These are phyloP conservation scores for Acestrorhynchus altus DNA, from an alignment of 2,797 vertebrate genomes.

Conservation along the genomic window DNA sequence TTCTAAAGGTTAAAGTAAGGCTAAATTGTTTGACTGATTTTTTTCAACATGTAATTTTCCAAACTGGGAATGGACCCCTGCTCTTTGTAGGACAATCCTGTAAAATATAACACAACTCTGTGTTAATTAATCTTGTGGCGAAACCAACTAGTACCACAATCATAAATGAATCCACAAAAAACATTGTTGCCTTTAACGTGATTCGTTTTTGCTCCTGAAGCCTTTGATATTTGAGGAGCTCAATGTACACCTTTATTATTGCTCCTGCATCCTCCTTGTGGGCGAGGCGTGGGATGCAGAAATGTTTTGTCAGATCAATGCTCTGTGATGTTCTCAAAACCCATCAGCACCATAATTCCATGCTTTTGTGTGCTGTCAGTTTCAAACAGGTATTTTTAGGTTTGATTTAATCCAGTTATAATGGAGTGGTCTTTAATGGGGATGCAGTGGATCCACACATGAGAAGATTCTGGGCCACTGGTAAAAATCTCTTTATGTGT, in stretches of 20 bases:
- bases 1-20: too few relatives aligned
- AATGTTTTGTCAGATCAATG: slow-evolving; percentile 70
- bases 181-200: too few relatives aligned
- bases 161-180: too few relatives aligned
- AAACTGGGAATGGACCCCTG: too few relatives aligned
- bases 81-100: too few relatives aligned
- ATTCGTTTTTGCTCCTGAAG: too few relatives aligned
- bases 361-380: slow-evolving; percentile 36
- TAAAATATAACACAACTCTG: too few relatives aligned
- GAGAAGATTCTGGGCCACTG: slow-evolving; percentile 24
- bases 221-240: too few relatives aligned
- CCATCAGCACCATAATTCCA: slow-evolving; percentile 68
- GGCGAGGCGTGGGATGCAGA: slow-evolving; percentile 59
- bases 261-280: slow-evolving; percentile 63
- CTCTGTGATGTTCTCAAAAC: slow-evolving; percentile 62
- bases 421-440: slow-evolving; percentile 18
- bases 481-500: slow-evolving; percentile 13
- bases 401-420: neutral
- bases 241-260: slow-evolving; percentile 64
- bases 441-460: slow-evolving; percentile 12
- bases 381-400: slow-evolving; percentile 67
- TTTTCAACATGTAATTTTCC: too few relatives aligned
- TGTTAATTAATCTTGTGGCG: too few relatives aligned
- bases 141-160: too few relatives aligned
- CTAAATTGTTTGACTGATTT: too few relatives aligned